Base-by-base conservation (phyloP, 2,888 invertebrate genomes). In the Scaptomyza flava region DNA sequence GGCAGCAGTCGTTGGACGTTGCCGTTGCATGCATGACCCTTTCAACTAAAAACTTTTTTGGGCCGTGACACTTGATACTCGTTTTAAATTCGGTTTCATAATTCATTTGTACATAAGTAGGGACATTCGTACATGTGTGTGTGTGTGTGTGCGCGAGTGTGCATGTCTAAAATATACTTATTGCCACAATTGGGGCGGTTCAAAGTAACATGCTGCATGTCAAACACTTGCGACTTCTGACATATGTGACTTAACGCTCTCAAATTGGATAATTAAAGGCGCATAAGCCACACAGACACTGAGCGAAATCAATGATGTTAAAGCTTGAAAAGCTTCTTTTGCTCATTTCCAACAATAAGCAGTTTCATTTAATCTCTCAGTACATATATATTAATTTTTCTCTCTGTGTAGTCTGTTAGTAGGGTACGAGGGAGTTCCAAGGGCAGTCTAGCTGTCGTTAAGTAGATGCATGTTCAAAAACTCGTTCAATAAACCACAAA, bases 141-240 rank as follows among this genome's bases (percentile, higher is more conserved):
- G 30, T 46, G 36, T 17, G 31, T 36, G 2, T 17, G 2, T 53
- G 23, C n/a, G n/a, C n/a, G n/a, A n/a, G n/a, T 46, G 34, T 30
- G 34, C 20, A 12, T 68, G 23, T 56, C 46, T 17, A 17, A 41
- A 23, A 50, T 38, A 41, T 20, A 46, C 46, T 63, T 61, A 58
- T 76, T 63, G 58, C 56, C 58, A 66, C 81, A 83, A 83, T 86
- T 86, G 65, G 87, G 81, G 89, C 81, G 89, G 89, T 89, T 89
- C 89, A 82, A 71, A 89, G 84, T 68, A 68, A 62, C 71, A 74
- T 68, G 77, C 73, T 67, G 53, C 70, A 72, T 66, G 89, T 88
- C 89, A 82, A 74, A 77, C 79, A 81, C 79, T 86, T 78, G 67
- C 63, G 77, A 80, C 76, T 62, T 71, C 43, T 76, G 88, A 87